Evolutionary conservation across 1,140 invertebrate genomes (phyloP).

Genomic region (Calliopsis andreniformis): DNA sequence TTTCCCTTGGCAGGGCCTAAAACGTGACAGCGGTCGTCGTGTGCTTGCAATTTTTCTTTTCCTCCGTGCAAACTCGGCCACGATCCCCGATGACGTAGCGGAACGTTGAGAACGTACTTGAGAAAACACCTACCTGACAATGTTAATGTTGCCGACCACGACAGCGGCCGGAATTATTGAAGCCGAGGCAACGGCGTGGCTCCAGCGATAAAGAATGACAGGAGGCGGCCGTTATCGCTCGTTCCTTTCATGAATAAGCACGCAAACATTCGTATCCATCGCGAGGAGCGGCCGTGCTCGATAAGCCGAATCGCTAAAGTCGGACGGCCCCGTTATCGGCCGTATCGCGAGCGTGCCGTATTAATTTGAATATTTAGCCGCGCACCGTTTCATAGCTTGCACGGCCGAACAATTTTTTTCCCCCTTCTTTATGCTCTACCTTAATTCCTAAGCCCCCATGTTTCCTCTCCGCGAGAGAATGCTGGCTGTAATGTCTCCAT

Average conservation of each 20-base stretch:
- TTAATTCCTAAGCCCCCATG: background rate
- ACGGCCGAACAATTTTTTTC: conserved; percentile 17
- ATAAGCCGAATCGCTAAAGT: conserved; percentile 55
- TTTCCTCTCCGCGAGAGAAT: background rate
- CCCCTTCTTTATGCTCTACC: background rate
- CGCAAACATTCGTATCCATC: conserved; percentile 50
- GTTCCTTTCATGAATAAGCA: conserved; percentile 50
- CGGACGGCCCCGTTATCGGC: conserved; percentile 44
- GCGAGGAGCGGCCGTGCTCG: conserved; percentile 41
- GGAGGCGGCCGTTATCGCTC: conserved; percentile 53
- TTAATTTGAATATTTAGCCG: conserved; percentile 53
- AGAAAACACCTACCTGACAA: conserved; percentile 53
- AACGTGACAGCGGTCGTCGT: background rate
- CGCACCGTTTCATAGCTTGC: conserved; percentile 35
- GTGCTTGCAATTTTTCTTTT: conserved; percentile 25
- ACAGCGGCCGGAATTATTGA: conserved; percentile 50
- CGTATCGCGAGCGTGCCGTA: conserved; percentile 53
- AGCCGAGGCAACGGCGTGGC: conserved; percentile 44
- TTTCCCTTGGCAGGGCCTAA: no score
- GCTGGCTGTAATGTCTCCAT: conserved; percentile 1
- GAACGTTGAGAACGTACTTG: conserved; percentile 49
- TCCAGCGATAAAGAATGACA: conserved; percentile 51
- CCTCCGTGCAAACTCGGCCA: background rate
- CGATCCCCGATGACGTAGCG: conserved; percentile 33
- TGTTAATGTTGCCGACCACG: conserved; percentile 43